Conservation (phyloP, 2,888 invertebrate species). For the Heterodera filipjevi region DNA sequence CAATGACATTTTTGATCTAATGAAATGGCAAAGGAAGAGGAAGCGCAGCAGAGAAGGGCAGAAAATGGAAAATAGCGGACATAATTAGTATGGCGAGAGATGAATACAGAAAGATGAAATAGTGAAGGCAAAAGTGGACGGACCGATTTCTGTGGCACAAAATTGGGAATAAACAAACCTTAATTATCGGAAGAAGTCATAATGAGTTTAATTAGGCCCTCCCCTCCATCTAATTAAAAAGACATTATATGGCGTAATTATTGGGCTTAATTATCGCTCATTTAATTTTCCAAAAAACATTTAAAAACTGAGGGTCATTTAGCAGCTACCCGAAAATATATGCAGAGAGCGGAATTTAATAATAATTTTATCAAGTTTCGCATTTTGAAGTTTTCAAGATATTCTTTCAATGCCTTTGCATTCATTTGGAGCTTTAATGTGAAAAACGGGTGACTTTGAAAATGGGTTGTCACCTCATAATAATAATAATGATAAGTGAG, state of each 20-base stretch:
- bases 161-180: background rate
- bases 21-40: background rate
- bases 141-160: background rate
- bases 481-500: background rate
- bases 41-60: background rate
- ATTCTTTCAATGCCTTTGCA: no score
- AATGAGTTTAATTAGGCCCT: background rate
- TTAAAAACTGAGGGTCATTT: no score
- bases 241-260: no score
- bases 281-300: no score
- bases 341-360: no score
- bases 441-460: no score
- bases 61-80: background rate
- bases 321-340: no score
- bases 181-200: background rate
- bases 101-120: background rate
- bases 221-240: no score
- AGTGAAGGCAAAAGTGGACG: background rate
- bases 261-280: no score
- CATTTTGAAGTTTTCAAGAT: no score
- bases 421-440: no score
- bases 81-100: background rate
- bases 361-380: no score
- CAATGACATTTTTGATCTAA: background rate
- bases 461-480: background rate